These are phyloP conservation scores for Pedetes capensis DNA, from an alignment of 2,113 vertebrate species.

Conservation along the genomic window DNA sequence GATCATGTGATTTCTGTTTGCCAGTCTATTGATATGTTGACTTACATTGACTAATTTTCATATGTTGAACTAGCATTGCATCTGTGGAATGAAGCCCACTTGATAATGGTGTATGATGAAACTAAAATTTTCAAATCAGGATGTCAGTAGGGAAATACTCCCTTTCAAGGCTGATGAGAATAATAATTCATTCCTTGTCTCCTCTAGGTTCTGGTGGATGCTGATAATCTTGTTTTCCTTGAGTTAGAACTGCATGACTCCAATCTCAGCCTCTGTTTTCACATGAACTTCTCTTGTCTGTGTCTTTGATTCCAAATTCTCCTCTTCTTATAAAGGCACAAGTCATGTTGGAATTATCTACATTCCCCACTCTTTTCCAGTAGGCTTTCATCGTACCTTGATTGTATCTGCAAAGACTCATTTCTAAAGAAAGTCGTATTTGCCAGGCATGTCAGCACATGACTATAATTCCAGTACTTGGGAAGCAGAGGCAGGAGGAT, in stretches of 20 bases:
- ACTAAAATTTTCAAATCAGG: too few species aligned
- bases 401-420: background rate
- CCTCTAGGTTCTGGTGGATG: background rate
- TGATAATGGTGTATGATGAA: too few species aligned
- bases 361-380: background rate
- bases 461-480: too few species aligned
- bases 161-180: background rate
- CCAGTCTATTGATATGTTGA: too few species aligned
- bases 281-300: fast-evolving
- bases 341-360: background rate
- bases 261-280: background rate
- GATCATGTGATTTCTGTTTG: too few species aligned
- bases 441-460: too few species aligned
- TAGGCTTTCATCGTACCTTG: background rate
- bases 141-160: background rate
- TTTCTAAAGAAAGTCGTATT: background rate
- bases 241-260: background rate
- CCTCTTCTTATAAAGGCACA: background rate
- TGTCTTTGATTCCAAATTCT: background rate
- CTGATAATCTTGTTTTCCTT: background rate
- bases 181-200: background rate
- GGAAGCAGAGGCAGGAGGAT: too few species aligned
- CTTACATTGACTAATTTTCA: too few species aligned
- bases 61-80: too few species aligned
- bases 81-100: too few species aligned